phyloP scores from a whole-genome alignment of 2,888 invertebrate genomes.

The Drosophila kuntzei region DNA sequence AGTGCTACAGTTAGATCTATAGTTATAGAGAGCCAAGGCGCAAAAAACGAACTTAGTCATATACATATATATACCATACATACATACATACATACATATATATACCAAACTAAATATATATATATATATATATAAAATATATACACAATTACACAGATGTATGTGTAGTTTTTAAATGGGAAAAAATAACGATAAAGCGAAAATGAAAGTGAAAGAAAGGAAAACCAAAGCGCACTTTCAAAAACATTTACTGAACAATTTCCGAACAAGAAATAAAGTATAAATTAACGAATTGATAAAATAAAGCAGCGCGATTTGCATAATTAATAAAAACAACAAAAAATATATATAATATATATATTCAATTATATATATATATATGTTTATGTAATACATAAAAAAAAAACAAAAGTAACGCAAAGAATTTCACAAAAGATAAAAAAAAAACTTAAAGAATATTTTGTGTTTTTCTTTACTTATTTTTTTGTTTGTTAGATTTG shows the following conservation, averaged over 20 bases:
- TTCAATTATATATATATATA: constrained; percentile 40
- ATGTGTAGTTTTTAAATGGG: constrained; percentile 25
- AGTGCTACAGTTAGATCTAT: constrained; percentile 45
- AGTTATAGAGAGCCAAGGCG: constrained; percentile 47
- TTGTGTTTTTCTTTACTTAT: constrained; percentile 17
- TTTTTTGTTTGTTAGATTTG: constrained; percentile 34
- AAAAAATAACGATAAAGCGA: constrained; percentile 8
- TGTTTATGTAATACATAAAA: constrained; percentile 71
- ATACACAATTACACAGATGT: constrained; percentile 11
- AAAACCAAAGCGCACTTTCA: constrained; percentile 37
- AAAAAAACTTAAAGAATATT: constrained; percentile 5
- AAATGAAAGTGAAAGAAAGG: constrained; percentile 4
- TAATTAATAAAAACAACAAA: constrained; percentile 23
- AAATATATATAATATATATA: constrained; percentile 29
- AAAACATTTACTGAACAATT: constrained; percentile 7
- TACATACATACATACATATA: constrained; percentile 20
- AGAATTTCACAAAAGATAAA: constrained; percentile 21
- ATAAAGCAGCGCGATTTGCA: constrained; percentile 65
- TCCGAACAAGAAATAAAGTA: constrained; percentile 8
- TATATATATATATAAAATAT: constrained; percentile 10
- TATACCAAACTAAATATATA: constrained; percentile 9
- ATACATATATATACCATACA: constrained; percentile 30
- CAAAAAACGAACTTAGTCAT: constrained; percentile 55
- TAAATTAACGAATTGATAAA: constrained; percentile 46
- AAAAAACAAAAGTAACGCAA: constrained; percentile 26